A percentile compares a stretch with the other conserved stretches of the same genome.
Conservation (phyloP, 2,797 vertebrate genomes). For the Alcedo atthis region DNA sequence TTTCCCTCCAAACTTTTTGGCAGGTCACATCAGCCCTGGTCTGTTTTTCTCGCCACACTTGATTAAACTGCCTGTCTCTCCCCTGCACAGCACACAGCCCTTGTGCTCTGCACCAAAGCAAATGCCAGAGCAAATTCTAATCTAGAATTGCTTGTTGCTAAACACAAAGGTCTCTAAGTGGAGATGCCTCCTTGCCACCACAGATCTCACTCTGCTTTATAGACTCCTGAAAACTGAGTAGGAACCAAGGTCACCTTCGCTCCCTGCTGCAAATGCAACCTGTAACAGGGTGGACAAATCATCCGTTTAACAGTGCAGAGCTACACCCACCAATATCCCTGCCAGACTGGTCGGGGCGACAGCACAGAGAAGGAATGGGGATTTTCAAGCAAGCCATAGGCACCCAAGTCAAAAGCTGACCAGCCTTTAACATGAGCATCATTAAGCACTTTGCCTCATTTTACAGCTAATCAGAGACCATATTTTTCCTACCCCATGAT, state of each 20-base stretch:
- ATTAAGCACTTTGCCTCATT: background rate
- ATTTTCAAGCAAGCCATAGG: rapidly evolving
- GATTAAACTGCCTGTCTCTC: background rate
- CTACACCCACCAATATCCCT: background rate
- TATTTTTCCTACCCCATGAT: background rate
- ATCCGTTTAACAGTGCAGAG: background rate
- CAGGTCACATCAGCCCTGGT: background rate
- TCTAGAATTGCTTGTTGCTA: background rate
- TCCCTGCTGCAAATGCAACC: background rate
- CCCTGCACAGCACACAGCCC: rapidly evolving
- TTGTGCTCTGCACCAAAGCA: background rate
- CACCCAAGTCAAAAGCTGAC: background rate
- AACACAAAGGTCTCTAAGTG: background rate
- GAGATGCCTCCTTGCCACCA: background rate
- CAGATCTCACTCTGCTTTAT: background rate
- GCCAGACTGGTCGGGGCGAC: background rate
- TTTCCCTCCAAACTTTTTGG: background rate
- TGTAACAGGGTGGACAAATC: constrained; percentile 1
- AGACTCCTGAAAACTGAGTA: background rate
- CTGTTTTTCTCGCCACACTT: background rate
- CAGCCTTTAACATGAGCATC: background rate
- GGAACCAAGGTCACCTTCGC: background rate
- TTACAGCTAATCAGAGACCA: background rate
- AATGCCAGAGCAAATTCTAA: background rate
- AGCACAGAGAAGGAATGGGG: rapidly evolving